Evolutionary conservation across 2,888 invertebrate species (phyloP), one percentile per base, ranked within the genome.

Genomic region (Agrochola litura): DNA sequence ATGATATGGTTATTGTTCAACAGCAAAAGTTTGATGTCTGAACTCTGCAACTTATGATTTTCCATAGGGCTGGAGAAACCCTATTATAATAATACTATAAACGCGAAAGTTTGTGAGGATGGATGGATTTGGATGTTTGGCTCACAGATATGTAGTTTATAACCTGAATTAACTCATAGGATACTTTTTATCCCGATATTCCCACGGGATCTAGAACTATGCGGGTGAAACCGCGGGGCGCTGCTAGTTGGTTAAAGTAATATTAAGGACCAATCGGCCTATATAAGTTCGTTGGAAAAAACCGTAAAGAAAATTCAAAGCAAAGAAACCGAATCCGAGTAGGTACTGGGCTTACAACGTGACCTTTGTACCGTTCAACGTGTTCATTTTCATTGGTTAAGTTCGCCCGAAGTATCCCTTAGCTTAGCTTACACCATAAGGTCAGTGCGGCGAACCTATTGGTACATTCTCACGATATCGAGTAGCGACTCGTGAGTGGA

Each of bases 391-490:
- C 54, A 22, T 54, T 54, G 9, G 22, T 54, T 22, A 54, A 54
- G 8, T 54, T 22, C 22, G n/a, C 12, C n/a, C 10, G 25, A 43
- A 73, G 76, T 73, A 76, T 64, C 30, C 77, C 56, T n/a, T n/a
- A n/a, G n/a, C 41, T 70, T 67, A 41, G 60, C 58, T 77, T 78
- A 73, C 46, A 70, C 46, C 65, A 43, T 65, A 74, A 86, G 84
- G 80, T 79, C 79, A 81, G 64, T 79, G 81, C 69, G 74, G 84
- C 80, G 87, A 79, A 88, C 90, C 89, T 83, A 86, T 88, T 88
- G 91, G 84, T 79, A 79, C 79, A 84, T 91, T 92, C 92, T 86
- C 91, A 92, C 90, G 90, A 88, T 90, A 89, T 92, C 89, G 76
- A 80, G 84, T 90, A 75, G 30, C 81, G 73, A 70, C 63, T 81